Evolutionary conservation across 2,888 invertebrate genomes (phyloP).

Genomic region (Tricholauxania praeusta): DNA sequence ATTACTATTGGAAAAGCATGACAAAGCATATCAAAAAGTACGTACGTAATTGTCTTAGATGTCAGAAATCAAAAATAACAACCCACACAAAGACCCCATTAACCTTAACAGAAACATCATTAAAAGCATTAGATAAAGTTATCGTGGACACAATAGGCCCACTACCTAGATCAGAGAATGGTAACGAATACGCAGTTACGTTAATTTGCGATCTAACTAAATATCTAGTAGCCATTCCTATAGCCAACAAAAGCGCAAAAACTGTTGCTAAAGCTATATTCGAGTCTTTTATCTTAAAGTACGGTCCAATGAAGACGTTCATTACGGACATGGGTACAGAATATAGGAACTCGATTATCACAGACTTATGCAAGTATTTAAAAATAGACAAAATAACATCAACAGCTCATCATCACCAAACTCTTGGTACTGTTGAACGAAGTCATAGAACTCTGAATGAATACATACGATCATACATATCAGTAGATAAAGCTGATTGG

Average conservation of each 20-base stretch:
- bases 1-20: too few species aligned
- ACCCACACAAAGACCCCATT: slow-evolving; percentile 6
- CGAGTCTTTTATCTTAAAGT: slow-evolving; percentile 48
- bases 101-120: too few species aligned
- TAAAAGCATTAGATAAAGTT: slow-evolving; percentile 42
- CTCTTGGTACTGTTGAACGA: slow-evolving; percentile 44
- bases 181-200: slow-evolving; percentile 43
- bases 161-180: slow-evolving; percentile 40
- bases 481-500: too few species aligned
- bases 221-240: slow-evolving; percentile 45
- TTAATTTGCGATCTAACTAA: slow-evolving; percentile 42
- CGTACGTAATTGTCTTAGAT: too few species aligned
- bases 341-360: too few species aligned
- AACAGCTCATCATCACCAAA: slow-evolving; percentile 44
- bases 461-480: slow-evolving; percentile 41
- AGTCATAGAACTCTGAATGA: slow-evolving; percentile 47
- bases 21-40: too few species aligned
- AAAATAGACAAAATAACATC: slow-evolving; percentile 30
- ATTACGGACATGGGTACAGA: too few species aligned
- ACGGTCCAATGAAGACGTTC: slow-evolving; percentile 29
- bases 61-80: background rate
- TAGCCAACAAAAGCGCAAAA: slow-evolving; percentile 42
- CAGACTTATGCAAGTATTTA: too few species aligned
- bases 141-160: slow-evolving; percentile 46
- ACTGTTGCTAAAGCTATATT: slow-evolving; percentile 48